Percentiles rank a stretch among this genome's conserved stretches.
These are phyloP conservation scores for Malurus leucopterus DNA, from an alignment of 2,797 vertebrate species.

Conservation along the genomic window DNA sequence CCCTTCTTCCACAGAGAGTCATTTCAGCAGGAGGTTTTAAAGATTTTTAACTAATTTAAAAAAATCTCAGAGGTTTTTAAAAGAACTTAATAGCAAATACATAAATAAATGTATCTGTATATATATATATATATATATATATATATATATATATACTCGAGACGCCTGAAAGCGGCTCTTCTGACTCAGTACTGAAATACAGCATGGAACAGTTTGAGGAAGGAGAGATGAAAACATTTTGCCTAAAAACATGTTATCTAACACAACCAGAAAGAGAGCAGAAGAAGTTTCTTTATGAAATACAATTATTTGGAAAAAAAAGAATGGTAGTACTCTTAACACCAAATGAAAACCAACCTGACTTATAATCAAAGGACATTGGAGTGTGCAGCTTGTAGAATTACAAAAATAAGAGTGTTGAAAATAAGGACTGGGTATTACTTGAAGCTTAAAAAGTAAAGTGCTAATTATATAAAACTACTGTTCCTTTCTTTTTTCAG, in stretches of 20 bases:
- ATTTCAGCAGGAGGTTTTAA: not conserved
- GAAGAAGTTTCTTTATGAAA: not conserved
- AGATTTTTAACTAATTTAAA: not conserved
- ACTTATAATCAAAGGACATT: not conserved
- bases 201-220: not conserved
- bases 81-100: not conserved
- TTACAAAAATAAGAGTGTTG: not conserved
- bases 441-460: not conserved
- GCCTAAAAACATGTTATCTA: not conserved
- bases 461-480: not conserved
- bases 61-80: not conserved
- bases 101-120: not conserved
- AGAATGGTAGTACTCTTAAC: not conserved
- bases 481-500: too few relatives aligned
- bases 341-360: not conserved
- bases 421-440: not conserved
- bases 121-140: too few relatives aligned
- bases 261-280: not conserved
- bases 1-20: not conserved
- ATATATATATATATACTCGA: not conserved
- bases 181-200: not conserved
- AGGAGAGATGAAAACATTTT: not conserved
- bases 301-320: not conserved
- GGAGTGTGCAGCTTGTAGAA: not conserved
- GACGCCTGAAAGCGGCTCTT: not conserved